phyloP scores from a whole-genome alignment of 2,888 invertebrate species.

The Cosmia pyralina region DNA sequence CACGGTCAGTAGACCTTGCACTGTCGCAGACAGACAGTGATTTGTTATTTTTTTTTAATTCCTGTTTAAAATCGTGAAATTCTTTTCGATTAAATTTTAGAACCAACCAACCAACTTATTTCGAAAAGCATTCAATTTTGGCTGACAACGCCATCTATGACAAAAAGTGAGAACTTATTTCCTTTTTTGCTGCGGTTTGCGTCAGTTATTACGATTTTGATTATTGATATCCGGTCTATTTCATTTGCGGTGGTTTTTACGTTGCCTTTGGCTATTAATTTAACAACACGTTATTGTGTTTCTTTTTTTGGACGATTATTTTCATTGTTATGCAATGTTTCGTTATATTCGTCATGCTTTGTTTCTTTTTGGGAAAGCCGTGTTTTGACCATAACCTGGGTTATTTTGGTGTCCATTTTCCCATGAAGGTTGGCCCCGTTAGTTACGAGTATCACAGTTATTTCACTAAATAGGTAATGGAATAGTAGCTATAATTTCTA shows the following conservation, averaged over 20 bases:
- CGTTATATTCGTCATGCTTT: conserved; percentile 42
- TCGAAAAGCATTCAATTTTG: not conserved
- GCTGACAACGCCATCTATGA: conserved; percentile 62
- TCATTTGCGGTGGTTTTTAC: conserved; percentile 51
- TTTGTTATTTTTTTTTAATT: not conserved
- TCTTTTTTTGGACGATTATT: conserved; percentile 7
- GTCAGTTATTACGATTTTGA: conserved; percentile 32
- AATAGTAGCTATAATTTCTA: not conserved
- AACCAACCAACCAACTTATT: not conserved
- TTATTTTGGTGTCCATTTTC: not conserved
- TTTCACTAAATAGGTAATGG: conserved; percentile 8
- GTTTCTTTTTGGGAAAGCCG: conserved; percentile 13
- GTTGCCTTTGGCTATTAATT: conserved; percentile 22
- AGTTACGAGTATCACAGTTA: not conserved
- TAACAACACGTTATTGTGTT: conserved; percentile 13
- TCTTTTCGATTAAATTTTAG: conserved; percentile 1
- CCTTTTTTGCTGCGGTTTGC: conserved; percentile 11
- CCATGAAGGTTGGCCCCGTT: not conserved
- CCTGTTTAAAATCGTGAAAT: conserved; percentile 28
- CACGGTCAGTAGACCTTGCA: conserved; percentile 18
- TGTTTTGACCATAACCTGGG: conserved; percentile 26
- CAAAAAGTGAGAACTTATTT: conserved; percentile 40
- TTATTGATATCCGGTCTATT: conserved; percentile 52
- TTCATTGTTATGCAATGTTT: conserved; percentile 13
- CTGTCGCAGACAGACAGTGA: not conserved